Evolutionary conservation across 2,113 vertebrate genomes (phyloP).

Genomic region (Tupaia tana): DNA sequence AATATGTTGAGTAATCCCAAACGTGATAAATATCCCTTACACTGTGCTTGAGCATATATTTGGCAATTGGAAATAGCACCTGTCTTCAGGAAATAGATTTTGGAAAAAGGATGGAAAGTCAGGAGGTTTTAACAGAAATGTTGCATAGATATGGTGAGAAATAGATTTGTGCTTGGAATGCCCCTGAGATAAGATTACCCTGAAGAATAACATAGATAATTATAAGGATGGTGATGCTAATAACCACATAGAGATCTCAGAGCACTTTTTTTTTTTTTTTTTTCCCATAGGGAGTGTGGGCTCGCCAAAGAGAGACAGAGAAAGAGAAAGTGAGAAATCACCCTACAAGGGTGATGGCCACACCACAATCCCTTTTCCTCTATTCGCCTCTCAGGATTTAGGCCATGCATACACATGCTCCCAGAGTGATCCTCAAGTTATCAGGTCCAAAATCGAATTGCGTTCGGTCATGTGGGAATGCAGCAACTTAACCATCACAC

Average conservation of each 20-base stretch:
- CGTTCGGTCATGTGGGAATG: too few species aligned
- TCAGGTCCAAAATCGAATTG: too few species aligned
- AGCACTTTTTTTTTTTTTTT: neutral
- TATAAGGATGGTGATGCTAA: neutral
- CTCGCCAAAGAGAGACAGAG: too few species aligned
- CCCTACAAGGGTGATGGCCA: too few species aligned
- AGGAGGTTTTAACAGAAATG: neutral
- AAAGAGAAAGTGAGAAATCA: too few species aligned
- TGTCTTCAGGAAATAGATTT: constrained; percentile 24
- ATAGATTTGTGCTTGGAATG: neutral
- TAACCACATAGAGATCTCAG: neutral
- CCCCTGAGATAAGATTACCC: neutral
- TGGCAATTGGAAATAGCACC: neutral
- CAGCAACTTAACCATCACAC: too few species aligned
- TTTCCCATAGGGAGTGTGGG: too few species aligned
- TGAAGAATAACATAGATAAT: neutral
- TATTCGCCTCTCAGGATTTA: too few species aligned
- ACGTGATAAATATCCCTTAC: neutral
- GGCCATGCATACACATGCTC: too few species aligned
- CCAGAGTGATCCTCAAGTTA: too few species aligned
- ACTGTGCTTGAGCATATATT: neutral
- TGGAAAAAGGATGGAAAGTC: neutral
- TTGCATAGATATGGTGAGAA: neutral
- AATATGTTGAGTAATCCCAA: neutral
- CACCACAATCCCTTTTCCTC: too few species aligned